Base-by-base conservation (phyloP, 2,888 invertebrate genomes). In the Heliconius sara region DNA sequence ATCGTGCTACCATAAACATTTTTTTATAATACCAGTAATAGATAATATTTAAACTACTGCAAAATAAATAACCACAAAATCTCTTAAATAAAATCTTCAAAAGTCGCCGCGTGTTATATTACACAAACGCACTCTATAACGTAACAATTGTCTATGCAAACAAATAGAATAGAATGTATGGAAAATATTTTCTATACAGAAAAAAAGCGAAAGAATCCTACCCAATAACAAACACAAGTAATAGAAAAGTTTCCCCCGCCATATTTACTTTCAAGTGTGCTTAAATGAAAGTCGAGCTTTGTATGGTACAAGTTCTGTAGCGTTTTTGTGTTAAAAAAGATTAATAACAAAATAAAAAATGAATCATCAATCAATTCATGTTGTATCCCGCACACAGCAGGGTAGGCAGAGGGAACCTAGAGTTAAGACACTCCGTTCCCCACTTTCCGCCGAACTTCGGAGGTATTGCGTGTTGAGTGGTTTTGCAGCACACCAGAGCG, bases 181-280 rank as follows among this genome's bases (percentile, higher is more conserved):
- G 68, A 68, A 82, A 81, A 83, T 78, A 79, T 82, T 78, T 83
- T 80, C 79, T 66, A 85, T 81, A 84, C 6, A 70, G 43, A 70
- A 68, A 89, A 89, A 89, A 87, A 87, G 86, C 88, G 86, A 87
- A 86, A 86, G 86, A 88, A 87, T 80, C 74, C 71, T 79, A 77
- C 79, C 80, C 81, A 82, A 88, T 89, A 85, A 88, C 87, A 89
- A 90, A 90, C 87, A 89, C 86, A 85, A 86, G 89, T 90, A 91
- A 91, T 90, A 90, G 89, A 89, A 91, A 91, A 89, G 88, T 90
- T 89, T 87, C 87, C 85, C 85, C 86, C 84, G 84, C 85, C 86
- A 88, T 91, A 89, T 92, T 92, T 91, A 89, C 91, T 91, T 87
- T 88, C 82, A 81, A 82, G 83, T 83, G 81, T 81, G 82, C 81